Evolutionary conservation across 2,113 vertebrate species (phyloP).

Genomic region (Neodontobutis hainanensis): DNA sequence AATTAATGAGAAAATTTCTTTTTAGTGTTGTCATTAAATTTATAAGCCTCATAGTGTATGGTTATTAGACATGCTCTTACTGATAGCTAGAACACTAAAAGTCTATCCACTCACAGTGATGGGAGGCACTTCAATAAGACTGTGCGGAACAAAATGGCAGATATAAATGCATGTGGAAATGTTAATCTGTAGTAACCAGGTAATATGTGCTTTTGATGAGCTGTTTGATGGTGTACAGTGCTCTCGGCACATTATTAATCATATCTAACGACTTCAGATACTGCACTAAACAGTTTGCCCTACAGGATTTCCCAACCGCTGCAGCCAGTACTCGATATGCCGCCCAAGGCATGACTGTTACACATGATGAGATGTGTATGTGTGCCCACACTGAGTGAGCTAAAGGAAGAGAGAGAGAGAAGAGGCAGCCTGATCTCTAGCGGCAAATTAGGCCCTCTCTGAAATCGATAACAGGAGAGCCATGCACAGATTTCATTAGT

Average conservation of each 20-base stretch:
- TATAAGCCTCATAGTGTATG: background rate
- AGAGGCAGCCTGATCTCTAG: constrained; percentile 76
- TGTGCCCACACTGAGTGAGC: constrained; percentile 20
- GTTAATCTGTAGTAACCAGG: constrained; percentile 56
- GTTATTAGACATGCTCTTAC: background rate
- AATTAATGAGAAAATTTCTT: constrained; percentile 15
- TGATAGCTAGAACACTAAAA: constrained; percentile 16
- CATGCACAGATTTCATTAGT: constrained; percentile 84
- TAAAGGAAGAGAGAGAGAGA: constrained; percentile 38
- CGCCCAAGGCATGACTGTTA: constrained; percentile 66
- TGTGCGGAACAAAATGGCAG: constrained; percentile 43
- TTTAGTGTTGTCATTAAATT: constrained; percentile 6
- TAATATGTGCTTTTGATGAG: constrained; percentile 65
- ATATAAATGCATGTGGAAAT: constrained; percentile 49
- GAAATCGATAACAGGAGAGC: constrained; percentile 80
- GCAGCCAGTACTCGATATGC: constrained; percentile 66
- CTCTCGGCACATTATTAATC: constrained; percentile 68
- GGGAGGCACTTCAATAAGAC: constrained; percentile 17
- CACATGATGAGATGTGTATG: constrained; percentile 46
- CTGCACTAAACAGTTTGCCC: constrained; percentile 71
- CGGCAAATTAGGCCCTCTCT: constrained; percentile 79
- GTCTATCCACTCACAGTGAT: constrained; percentile 14
- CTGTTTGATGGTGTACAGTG: constrained; percentile 58
- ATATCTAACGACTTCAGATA: constrained; percentile 75
- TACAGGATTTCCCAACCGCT: constrained; percentile 65